Conservation (phyloP, 2,797 vertebrate species). For the Limnodromus scolopaceus region DNA sequence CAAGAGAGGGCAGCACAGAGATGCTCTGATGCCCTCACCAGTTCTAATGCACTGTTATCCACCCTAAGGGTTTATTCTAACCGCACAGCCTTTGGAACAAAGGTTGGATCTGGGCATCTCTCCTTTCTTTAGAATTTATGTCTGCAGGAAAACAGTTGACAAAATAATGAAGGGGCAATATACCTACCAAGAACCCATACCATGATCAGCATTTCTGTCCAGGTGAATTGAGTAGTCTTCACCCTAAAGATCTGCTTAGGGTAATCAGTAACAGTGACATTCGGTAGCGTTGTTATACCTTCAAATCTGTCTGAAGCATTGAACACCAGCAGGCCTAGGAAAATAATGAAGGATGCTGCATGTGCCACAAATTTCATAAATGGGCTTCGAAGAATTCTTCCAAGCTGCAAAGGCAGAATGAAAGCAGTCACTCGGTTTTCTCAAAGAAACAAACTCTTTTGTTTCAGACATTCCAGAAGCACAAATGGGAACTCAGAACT, state of each 20-base stretch:
- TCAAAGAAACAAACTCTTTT: not conserved
- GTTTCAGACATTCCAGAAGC: not conserved
- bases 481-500: not conserved
- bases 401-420: slow-evolving; percentile 79
- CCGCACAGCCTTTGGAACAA: fast-evolving
- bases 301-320: slow-evolving; percentile 90
- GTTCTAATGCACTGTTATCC: not conserved
- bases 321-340: slow-evolving; percentile 89
- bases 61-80: not conserved
- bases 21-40: not conserved
- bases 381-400: slow-evolving; percentile 87
- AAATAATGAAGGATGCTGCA: slow-evolving; percentile 90
- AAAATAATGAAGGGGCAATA: not conserved
- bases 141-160: not conserved
- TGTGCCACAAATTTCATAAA: slow-evolving; percentile 94
- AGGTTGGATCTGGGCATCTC: not conserved
- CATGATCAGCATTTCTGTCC: slow-evolving; percentile 91
- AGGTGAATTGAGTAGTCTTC: slow-evolving; percentile 88
- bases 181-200: slow-evolving; percentile 90
- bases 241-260: slow-evolving; percentile 90
- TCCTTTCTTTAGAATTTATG: not conserved
- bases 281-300: slow-evolving; percentile 85
- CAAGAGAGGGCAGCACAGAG: not conserved
- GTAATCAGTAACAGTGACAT: slow-evolving; percentile 87
- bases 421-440: slow-evolving; percentile 12